A percentile compares a stretch with the other conserved stretches of the same genome.
Conservation (phyloP, 1,140 invertebrate genomes). For the Drosophila obscura region DNA sequence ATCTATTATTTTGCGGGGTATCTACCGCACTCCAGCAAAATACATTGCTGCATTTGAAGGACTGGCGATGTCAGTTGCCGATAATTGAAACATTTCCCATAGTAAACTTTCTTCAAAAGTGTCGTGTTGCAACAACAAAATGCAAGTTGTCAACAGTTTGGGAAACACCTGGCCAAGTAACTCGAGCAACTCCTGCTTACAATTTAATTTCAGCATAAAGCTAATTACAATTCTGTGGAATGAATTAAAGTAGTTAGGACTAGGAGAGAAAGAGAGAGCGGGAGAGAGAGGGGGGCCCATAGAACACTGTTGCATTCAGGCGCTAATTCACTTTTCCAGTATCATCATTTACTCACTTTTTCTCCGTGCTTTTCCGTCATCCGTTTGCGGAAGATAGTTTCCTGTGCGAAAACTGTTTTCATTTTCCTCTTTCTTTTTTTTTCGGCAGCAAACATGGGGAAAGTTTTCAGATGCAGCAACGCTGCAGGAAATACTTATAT, state of each 20-base stretch:
- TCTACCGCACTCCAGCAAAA: too few relatives aligned
- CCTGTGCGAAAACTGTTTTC: background rate
- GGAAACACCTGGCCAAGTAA: slow-evolving; percentile 32
- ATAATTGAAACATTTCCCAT: too few relatives aligned
- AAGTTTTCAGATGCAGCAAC: slow-evolving; percentile 30
- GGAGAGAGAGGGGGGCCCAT: background rate
- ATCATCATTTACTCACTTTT: slow-evolving; percentile 54
- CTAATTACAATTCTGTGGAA: slow-evolving; percentile 49
- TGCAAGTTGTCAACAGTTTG: slow-evolving; percentile 30
- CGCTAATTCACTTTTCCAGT: slow-evolving; percentile 67
- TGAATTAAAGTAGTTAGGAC: slow-evolving; percentile 29
- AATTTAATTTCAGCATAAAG: slow-evolving; percentile 33
- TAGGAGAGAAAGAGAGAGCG: background rate
- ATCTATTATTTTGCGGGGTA: too few relatives aligned
- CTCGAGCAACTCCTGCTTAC: slow-evolving; percentile 43
- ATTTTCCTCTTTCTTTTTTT: slow-evolving; percentile 9
- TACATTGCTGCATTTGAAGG: too few relatives aligned
- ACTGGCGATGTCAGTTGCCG: too few relatives aligned
- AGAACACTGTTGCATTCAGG: slow-evolving; percentile 12
- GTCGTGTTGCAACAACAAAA: background rate
- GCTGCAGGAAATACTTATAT: slow-evolving; percentile 61
- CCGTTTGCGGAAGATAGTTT: slow-evolving; percentile 41
- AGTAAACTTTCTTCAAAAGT: slow-evolving; percentile 2
- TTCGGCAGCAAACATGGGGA: slow-evolving; percentile 14
- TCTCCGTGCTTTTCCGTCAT: background rate